These are phyloP conservation scores for Propithecus deckenii DNA, from an alignment of 2,797 vertebrate genomes.

Conservation along the genomic window DNA sequence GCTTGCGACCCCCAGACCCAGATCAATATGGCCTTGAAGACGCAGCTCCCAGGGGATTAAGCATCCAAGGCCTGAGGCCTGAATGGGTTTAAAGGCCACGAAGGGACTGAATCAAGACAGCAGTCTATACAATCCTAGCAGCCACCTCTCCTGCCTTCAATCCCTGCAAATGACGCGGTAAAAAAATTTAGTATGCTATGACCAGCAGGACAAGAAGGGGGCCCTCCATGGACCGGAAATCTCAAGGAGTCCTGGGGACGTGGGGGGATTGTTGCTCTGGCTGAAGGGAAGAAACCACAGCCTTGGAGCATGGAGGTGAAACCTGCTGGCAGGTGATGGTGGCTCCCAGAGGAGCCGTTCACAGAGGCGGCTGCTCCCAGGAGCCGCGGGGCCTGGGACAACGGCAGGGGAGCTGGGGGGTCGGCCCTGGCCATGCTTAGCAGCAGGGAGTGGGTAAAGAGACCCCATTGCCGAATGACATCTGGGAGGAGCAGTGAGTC, in stretches of 20 bases:
- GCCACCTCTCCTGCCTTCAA: background rate
- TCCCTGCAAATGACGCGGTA: background rate
- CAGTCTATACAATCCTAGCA: background rate
- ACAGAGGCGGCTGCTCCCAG: background rate
- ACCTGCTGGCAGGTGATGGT: background rate
- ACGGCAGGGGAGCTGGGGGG: background rate
- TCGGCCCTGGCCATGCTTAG: background rate
- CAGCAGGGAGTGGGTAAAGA: background rate
- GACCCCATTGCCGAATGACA: fast-evolving
- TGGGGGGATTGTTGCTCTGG: too few species aligned
- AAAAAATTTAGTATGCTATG: background rate
- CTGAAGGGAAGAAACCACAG: background rate
- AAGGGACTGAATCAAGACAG: background rate
- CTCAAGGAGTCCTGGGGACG: background rate
- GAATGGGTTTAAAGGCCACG: background rate
- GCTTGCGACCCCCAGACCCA: background rate
- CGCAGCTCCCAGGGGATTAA: background rate
- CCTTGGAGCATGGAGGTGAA: background rate
- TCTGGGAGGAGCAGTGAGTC: background rate
- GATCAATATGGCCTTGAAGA: background rate
- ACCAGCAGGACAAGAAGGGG: background rate
- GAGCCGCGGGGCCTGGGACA: background rate
- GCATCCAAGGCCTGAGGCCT: background rate
- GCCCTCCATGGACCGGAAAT: background rate
- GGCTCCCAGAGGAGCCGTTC: background rate